phyloP scores from a whole-genome alignment of 2,113 vertebrate species.

The Silurus asotus region DNA sequence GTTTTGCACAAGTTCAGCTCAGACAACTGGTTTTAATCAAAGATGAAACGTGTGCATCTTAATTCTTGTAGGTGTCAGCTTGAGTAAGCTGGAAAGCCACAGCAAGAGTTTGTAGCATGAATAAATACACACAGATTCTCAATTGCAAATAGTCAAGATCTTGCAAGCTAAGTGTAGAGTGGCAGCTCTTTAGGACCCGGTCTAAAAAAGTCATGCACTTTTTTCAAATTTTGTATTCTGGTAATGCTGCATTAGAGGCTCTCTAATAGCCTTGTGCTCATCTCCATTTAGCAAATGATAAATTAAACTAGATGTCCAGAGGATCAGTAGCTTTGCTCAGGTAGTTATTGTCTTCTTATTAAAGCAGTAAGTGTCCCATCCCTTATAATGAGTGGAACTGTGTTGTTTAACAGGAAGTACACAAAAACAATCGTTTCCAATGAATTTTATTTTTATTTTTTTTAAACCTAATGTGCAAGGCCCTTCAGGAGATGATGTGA shows the following conservation, averaged over 20 bases:
- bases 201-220: not conserved
- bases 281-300: not conserved
- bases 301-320: not conserved
- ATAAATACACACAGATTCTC: slow-evolving; percentile 31
- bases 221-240: slow-evolving; percentile 2
- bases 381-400: not conserved
- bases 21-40: slow-evolving; percentile 49
- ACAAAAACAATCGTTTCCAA: not conserved
- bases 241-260: not conserved
- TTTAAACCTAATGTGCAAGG: slow-evolving; percentile 39
- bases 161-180: not conserved
- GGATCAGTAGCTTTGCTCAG: not conserved
- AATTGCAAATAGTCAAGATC: slow-evolving; percentile 30
- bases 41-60: slow-evolving; percentile 34
- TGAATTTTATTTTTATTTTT: not conserved
- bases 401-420: not conserved
- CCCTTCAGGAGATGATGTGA: slow-evolving; percentile 37
- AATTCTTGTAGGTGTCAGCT: slow-evolving; percentile 56
- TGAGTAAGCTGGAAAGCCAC: slow-evolving; percentile 43
- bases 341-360: slow-evolving; percentile 8
- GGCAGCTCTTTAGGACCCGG: slow-evolving; percentile 8
- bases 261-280: not conserved
- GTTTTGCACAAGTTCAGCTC: slow-evolving; percentile 27
- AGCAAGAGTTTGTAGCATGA: slow-evolving; percentile 16
- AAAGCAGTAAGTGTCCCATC: not conserved